phyloP scores from a whole-genome alignment of 2,797 vertebrate species.

The Myotis pilosus region DNA sequence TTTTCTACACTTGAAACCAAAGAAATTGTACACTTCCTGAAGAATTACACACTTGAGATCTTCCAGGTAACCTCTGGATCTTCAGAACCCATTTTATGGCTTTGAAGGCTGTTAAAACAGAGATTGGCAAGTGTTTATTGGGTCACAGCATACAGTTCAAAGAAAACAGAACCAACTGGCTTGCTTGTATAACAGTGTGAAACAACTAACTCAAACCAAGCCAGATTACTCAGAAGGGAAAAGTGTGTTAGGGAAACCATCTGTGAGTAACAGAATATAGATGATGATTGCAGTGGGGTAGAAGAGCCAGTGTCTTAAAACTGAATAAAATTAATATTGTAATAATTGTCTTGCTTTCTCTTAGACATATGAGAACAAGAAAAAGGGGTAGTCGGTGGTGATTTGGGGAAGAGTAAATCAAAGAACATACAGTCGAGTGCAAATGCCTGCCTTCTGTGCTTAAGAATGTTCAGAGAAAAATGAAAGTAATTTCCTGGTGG shows the following conservation, averaged over 20 bases:
- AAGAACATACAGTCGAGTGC: background rate
- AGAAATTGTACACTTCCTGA: slow-evolving; percentile 78
- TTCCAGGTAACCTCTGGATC: slow-evolving; percentile 67
- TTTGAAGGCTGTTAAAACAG: slow-evolving; percentile 67
- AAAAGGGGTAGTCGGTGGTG: background rate
- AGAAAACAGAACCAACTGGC: slow-evolving; percentile 64
- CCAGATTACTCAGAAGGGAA: slow-evolving; percentile 35
- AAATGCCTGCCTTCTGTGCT: background rate
- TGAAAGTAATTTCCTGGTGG: background rate
- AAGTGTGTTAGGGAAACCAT: background rate
- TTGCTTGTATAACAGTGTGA: slow-evolving; percentile 55
- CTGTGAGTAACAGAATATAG: background rate
- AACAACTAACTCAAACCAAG: slow-evolving; percentile 52
- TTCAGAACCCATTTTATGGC: slow-evolving; percentile 63
- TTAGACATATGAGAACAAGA: background rate
- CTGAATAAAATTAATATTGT: background rate
- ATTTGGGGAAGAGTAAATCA: background rate
- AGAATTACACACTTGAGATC: slow-evolving; percentile 75
- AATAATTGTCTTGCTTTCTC: background rate
- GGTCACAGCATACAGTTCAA: slow-evolving; percentile 67
- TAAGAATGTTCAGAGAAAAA: background rate
- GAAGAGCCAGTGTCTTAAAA: background rate
- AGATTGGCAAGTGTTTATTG: slow-evolving; percentile 75
- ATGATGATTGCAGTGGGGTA: accelerated
- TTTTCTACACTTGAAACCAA: slow-evolving; percentile 81